Evolutionary conservation across 2,888 invertebrate species (phyloP).

Genomic region (Himalopsyche tibetana): DNA sequence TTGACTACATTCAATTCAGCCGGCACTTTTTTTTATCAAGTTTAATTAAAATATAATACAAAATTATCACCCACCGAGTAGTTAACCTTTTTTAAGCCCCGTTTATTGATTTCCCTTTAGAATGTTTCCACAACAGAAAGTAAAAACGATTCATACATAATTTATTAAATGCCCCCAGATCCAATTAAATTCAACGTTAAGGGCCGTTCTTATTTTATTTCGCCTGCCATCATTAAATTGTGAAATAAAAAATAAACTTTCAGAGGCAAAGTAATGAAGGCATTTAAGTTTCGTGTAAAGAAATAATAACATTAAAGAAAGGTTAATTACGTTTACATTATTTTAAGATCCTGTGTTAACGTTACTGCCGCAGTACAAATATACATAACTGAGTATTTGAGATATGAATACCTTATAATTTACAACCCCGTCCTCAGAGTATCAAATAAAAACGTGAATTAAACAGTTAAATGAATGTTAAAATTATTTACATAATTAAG

Average conservation of each 20-base stretch:
- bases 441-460: slow-evolving; percentile 16
- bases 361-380: background rate
- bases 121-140: too few relatives aligned
- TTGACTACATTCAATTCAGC: too few relatives aligned
- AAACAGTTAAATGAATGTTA: too few relatives aligned
- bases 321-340: slow-evolving; percentile 25
- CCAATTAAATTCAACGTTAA: slow-evolving; percentile 13
- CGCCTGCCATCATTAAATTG: slow-evolving; percentile 5
- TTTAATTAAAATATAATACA: too few relatives aligned
- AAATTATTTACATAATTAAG: too few relatives aligned
- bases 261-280: slow-evolving; percentile 23
- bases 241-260: slow-evolving; percentile 31
- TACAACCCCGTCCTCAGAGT: background rate
- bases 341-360: slow-evolving; percentile 23
- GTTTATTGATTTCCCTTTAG: too few relatives aligned
- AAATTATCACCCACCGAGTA: too few relatives aligned
- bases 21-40: too few relatives aligned
- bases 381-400: background rate
- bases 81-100: too few relatives aligned
- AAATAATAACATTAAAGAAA: slow-evolving; percentile 31
- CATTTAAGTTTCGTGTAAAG: slow-evolving; percentile 4
- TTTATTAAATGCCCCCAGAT: background rate
- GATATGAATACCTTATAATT: slow-evolving; percentile 19
- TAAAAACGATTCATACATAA: too few relatives aligned
- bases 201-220: background rate